A percentile compares a stretch with the other conserved stretches of the same genome.
These are phyloP conservation scores for Ormyrus labotus DNA, from an alignment of 2,888 invertebrate species.

Conservation along the genomic window DNA sequence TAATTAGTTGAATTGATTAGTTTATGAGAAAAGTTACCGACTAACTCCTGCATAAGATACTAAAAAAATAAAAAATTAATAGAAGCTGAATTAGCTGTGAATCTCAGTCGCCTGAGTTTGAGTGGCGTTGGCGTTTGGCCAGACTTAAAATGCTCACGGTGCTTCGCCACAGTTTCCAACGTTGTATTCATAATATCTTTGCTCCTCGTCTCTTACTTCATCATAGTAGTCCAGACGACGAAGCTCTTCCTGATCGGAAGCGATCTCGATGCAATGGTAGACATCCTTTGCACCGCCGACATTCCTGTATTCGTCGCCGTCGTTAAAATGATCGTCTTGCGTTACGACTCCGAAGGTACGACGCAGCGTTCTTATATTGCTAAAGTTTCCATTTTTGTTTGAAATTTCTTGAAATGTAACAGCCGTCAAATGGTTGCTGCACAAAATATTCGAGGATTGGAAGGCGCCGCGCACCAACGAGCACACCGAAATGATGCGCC, in stretches of 20 bases:
- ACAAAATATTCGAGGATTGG: constrained; percentile 22
- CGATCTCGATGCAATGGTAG: constrained; percentile 46
- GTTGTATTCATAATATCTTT: constrained; percentile 18
- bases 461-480: neutral
- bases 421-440: constrained; percentile 17
- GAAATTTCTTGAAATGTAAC: neutral
- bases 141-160: constrained; percentile 12
- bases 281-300: constrained; percentile 39
- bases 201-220: constrained; percentile 26
- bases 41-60: no score
- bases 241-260: constrained; percentile 25
- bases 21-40: no score
- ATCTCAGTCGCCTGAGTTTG: constrained; percentile 20
- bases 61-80: no score
- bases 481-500: neutral
- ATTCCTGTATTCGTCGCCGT: constrained; percentile 34
- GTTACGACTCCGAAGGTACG: constrained; percentile 40
- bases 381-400: neutral
- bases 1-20: no score
- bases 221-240: constrained; percentile 40
- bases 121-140: constrained; percentile 49
- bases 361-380: neutral
- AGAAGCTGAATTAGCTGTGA: constrained; percentile 14
- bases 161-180: constrained; percentile 14
- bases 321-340: constrained; percentile 39